These are phyloP conservation scores for Microplitis deprimator DNA, from an alignment of 2,888 invertebrate species.

Conservation along the genomic window DNA sequence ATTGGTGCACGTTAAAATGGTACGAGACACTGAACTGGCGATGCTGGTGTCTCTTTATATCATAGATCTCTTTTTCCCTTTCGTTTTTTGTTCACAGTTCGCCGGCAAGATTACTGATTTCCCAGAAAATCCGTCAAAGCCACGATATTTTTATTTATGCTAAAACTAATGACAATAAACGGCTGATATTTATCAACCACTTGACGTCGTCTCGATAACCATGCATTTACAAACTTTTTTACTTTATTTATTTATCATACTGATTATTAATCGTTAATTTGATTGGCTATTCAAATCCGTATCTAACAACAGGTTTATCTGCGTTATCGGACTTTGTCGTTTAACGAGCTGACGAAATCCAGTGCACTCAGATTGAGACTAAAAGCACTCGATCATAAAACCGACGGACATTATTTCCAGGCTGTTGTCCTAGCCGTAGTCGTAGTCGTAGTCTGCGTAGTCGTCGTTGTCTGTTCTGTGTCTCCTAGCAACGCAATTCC, in stretches of 20 bases:
- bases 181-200: neutral
- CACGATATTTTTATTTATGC: neutral
- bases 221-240: neutral
- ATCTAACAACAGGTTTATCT: neutral
- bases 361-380: constrained; percentile 21
- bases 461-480: neutral
- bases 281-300: neutral
- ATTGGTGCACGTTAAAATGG: constrained; percentile 66
- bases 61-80: constrained; percentile 41
- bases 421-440: constrained; percentile 1
- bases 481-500: constrained; percentile 20
- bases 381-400: constrained; percentile 21
- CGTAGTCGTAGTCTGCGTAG: neutral
- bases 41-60: constrained; percentile 32
- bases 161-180: neutral
- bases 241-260: neutral
- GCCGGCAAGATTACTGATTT: neutral
- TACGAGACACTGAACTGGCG: constrained; percentile 56
- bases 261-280: neutral
- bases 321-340: constrained; percentile 14
- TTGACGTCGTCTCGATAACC: neutral
- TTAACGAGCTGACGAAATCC: constrained; percentile 26
- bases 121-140: neutral
- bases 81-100: neutral
- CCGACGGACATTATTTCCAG: constrained; percentile 20